Percentiles rank a stretch among this genome's conserved stretches.
Conservation (phyloP, 2,797 vertebrate species). For the Phalanger gymnotis region DNA sequence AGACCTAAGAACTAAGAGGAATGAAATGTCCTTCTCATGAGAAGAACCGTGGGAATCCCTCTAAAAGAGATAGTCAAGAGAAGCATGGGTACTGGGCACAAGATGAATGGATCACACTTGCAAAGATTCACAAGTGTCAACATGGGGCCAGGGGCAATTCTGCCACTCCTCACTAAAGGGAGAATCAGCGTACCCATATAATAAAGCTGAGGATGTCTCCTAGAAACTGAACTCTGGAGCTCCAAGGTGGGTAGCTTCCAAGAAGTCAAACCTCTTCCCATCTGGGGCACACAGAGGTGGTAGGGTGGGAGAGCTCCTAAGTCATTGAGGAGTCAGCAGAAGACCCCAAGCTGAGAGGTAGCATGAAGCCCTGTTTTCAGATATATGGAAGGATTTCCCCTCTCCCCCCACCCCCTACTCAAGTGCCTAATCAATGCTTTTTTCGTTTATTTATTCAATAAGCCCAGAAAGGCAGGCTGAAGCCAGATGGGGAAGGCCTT, state of each 20-base stretch:
- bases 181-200: not conserved
- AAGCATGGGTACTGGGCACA: not conserved
- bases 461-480: not conserved
- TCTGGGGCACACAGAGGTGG: not conserved
- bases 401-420: too few relatives aligned
- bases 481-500: not conserved
- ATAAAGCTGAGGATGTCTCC: not conserved
- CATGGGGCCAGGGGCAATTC: not conserved
- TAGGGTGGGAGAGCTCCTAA: not conserved
- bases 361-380: not conserved
- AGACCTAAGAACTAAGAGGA: not conserved
- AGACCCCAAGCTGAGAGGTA: not conserved
- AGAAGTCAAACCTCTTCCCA: not conserved
- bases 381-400: not conserved
- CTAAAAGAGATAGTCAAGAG: not conserved
- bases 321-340: not conserved
- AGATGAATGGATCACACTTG: not conserved
- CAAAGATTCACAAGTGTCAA: not conserved
- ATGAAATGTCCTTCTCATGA: not conserved
- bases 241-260: not conserved
- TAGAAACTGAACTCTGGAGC: not conserved
- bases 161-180: not conserved
- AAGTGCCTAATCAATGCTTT: not conserved
- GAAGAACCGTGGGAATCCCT: not conserved
- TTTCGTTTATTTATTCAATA: not conserved